These are phyloP conservation scores for Scaptomyza reducta DNA, from an alignment of 2,888 invertebrate genomes.

Conservation along the genomic window DNA sequence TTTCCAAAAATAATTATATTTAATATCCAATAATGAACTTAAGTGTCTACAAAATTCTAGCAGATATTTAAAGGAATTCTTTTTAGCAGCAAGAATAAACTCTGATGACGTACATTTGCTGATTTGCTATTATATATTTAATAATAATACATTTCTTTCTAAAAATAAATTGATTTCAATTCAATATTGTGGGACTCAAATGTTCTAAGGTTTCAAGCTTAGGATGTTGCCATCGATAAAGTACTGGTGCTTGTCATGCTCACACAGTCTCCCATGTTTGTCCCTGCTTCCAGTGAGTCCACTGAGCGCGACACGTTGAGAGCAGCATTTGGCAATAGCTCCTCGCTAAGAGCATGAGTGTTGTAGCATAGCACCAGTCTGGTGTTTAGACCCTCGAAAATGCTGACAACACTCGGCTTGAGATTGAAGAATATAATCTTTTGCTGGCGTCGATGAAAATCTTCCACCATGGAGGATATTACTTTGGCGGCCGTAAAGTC, in stretches of 20 bases:
- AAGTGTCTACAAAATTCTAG: too few species aligned
- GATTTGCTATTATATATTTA: too few species aligned
- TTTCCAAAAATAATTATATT: too few species aligned
- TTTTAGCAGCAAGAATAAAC: too few species aligned
- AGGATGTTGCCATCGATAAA: slow-evolving; percentile 49
- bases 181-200: neutral
- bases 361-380: slow-evolving; percentile 79
- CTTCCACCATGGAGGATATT: slow-evolving; percentile 89
- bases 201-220: neutral
- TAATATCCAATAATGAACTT: too few species aligned
- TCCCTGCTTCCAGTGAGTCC: slow-evolving; percentile 54
- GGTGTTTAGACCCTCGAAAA: slow-evolving; percentile 88
- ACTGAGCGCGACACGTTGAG: slow-evolving; percentile 46
- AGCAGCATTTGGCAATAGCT: slow-evolving; percentile 40
- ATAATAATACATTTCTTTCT: neutral
- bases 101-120: too few species aligned
- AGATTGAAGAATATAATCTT: slow-evolving; percentile 93
- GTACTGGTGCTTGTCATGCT: slow-evolving; percentile 68
- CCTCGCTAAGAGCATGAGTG: slow-evolving; percentile 65
- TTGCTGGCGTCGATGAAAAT: slow-evolving; percentile 89
- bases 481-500: slow-evolving; percentile 94
- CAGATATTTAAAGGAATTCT: too few species aligned
- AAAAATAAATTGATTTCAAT: neutral
- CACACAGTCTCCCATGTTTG: slow-evolving; percentile 47
- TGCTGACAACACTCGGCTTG: slow-evolving; percentile 92